Percentiles rank a stretch among this genome's conserved stretches.
These are phyloP conservation scores for Telmatochromis brachygnathus DNA, from an alignment of 2,113 vertebrate genomes.

Conservation along the genomic window DNA sequence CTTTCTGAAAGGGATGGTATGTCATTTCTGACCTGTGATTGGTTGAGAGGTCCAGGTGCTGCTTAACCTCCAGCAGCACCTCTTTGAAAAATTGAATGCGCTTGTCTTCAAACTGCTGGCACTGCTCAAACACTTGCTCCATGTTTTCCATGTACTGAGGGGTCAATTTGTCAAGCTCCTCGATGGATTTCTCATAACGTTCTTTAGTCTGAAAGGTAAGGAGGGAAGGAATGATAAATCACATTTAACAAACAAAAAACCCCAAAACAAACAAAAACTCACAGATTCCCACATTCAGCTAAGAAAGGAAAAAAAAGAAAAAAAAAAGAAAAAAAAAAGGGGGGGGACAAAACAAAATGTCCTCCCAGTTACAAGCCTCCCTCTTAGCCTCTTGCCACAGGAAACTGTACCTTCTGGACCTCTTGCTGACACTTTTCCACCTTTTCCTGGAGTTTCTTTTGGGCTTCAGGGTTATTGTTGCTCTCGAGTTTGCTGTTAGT, in stretches of 20 bases:
- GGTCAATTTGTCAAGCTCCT: constrained; percentile 84
- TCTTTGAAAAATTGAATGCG: constrained; percentile 88
- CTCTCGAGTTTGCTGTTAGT: constrained; percentile 88
- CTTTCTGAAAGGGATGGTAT: background rate
- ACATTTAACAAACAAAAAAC: background rate
- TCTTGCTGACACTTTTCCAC: constrained; percentile 96
- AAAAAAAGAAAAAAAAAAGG: too few relatives aligned
- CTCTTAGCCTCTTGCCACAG: background rate
- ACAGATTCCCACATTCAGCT: background rate
- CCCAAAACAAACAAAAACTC: background rate
- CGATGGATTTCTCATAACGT: constrained; percentile 88
- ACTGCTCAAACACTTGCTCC: constrained; percentile 97
- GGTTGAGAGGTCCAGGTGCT: constrained; percentile 91
- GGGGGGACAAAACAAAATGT: background rate
- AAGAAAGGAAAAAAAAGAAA: too few relatives aligned
- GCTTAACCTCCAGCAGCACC: constrained; percentile 85
- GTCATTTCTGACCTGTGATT: constrained; percentile 68
- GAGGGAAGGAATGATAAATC: background rate
- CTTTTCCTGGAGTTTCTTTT: constrained; percentile 97
- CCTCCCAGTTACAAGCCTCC: background rate
- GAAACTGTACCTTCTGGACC: constrained; percentile 80
- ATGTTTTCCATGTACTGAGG: constrained; percentile 98
- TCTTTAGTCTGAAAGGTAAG: constrained; percentile 78
- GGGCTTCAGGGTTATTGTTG: constrained; percentile 84
- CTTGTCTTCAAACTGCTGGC: constrained; percentile 94